Conservation (phyloP, 2,113 vertebrate species). For the Myiozetetes cayanensis region DNA sequence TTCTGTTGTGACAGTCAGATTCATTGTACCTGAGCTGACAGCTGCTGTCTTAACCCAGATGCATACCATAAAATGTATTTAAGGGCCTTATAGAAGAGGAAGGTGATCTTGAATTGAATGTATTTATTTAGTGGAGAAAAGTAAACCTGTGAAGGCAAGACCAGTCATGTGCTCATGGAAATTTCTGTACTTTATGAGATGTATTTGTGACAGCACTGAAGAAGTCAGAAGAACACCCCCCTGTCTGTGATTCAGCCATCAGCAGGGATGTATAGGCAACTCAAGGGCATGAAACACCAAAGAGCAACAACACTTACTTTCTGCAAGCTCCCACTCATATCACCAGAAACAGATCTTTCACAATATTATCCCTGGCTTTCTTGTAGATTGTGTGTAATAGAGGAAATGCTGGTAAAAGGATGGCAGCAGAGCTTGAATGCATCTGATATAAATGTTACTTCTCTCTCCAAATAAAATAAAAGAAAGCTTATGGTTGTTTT, state of each 20-base stretch:
- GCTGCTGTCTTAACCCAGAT: background rate
- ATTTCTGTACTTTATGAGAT: background rate
- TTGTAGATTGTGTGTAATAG: background rate
- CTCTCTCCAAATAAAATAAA: background rate
- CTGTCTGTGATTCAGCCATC: background rate
- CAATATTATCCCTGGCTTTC: background rate
- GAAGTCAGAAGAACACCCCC: background rate
- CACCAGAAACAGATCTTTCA: background rate
- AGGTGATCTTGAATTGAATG: background rate
- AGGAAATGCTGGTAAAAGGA: background rate
- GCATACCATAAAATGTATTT: background rate
- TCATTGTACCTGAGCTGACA: background rate
- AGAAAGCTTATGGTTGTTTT: background rate
- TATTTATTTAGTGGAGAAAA: background rate
- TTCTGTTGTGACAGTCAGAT: background rate
- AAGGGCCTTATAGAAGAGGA: background rate
- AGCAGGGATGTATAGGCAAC: background rate
- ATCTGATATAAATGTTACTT: background rate
- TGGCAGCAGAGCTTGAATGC: background rate
- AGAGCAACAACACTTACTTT: background rate
- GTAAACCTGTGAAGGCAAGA: background rate
- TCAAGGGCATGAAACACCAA: background rate
- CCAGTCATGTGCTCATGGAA: background rate
- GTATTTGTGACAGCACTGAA: background rate
- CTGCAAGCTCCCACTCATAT: background rate